phyloP scores from a whole-genome alignment of 1,140 invertebrate genomes.

The Sminthurinus signatus region DNA sequence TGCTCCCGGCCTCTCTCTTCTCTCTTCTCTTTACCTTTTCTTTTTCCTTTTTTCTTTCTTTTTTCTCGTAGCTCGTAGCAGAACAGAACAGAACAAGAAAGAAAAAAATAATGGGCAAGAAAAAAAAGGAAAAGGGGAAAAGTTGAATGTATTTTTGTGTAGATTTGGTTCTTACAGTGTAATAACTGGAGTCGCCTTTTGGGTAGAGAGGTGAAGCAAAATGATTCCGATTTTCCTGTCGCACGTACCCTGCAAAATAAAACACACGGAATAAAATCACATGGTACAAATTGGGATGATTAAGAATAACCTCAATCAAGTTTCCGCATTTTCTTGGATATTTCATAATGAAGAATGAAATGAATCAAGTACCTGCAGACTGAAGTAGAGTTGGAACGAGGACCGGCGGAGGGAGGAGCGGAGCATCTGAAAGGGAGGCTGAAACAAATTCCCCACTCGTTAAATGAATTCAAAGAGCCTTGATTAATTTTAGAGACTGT shows the following conservation, averaged over 20 bases:
- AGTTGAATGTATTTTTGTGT: no score
- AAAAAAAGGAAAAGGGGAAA: no score
- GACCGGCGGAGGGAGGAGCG: conserved; percentile 38
- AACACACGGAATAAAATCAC: not conserved
- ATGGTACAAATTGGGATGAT: not conserved
- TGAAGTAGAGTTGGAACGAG: conserved; percentile 34
- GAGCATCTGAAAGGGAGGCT: conserved; percentile 38
- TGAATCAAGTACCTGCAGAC: conserved; percentile 23
- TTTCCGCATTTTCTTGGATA: not conserved
- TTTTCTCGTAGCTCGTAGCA: no score
- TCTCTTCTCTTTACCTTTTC: no score
- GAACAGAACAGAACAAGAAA: no score
- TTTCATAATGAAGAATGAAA: not conserved
- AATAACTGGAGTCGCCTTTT: conserved; percentile 32
- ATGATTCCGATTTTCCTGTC: conserved; percentile 22
- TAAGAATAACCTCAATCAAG: not conserved
- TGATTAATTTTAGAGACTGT: not conserved
- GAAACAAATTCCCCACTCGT: conserved; percentile 22
- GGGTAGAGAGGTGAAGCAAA: conserved; percentile 40
- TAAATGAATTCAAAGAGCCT: no score
- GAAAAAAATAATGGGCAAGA: no score
- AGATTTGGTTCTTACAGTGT: conserved; percentile 39
- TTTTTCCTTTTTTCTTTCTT: no score
- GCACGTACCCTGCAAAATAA: conserved; percentile 15
- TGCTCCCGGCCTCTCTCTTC: no score